A percentile compares a stretch with the other conserved stretches of the same genome.
These are phyloP conservation scores for Pantherophis alleghaniensis DNA, from an alignment of 2,797 vertebrate genomes.

Conservation along the genomic window DNA sequence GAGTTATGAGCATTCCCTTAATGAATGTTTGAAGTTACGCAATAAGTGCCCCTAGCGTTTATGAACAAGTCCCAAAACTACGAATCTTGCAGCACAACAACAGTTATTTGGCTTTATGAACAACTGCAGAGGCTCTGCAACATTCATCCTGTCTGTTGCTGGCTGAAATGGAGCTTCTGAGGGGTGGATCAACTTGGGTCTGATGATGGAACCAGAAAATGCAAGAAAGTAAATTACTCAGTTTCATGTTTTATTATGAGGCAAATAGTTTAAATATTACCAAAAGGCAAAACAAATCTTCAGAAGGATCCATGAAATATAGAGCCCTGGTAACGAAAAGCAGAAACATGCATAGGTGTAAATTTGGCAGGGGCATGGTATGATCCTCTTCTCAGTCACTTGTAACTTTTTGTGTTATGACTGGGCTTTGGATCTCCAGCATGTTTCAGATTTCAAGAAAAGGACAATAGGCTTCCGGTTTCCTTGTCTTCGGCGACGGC, in stretches of 20 bases:
- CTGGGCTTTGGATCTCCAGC: background rate
- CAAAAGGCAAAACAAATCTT: background rate
- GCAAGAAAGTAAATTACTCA: slow-evolving; percentile 16
- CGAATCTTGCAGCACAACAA: too few species aligned
- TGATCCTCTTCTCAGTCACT: background rate
- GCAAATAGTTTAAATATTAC: background rate
- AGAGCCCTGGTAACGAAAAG: background rate
- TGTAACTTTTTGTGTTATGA: background rate
- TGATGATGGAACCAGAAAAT: background rate
- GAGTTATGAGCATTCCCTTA: too few species aligned
- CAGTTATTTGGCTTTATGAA: too few species aligned
- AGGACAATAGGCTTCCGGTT: background rate
- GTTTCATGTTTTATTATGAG: background rate
- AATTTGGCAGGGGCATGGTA: background rate
- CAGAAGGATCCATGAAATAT: background rate
- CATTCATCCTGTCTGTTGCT: too few species aligned
- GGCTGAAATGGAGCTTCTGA: too few species aligned
- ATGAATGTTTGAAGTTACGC: too few species aligned
- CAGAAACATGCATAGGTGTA: background rate
- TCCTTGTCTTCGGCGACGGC: too few species aligned
- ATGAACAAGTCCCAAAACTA: too few species aligned
- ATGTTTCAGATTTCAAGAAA: background rate
- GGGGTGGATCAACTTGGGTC: background rate
- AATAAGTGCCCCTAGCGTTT: too few species aligned
- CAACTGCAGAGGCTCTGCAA: too few species aligned